These are phyloP conservation scores for Cryptoprocta ferox DNA, from an alignment of 2,797 vertebrate species.

Conservation along the genomic window DNA sequence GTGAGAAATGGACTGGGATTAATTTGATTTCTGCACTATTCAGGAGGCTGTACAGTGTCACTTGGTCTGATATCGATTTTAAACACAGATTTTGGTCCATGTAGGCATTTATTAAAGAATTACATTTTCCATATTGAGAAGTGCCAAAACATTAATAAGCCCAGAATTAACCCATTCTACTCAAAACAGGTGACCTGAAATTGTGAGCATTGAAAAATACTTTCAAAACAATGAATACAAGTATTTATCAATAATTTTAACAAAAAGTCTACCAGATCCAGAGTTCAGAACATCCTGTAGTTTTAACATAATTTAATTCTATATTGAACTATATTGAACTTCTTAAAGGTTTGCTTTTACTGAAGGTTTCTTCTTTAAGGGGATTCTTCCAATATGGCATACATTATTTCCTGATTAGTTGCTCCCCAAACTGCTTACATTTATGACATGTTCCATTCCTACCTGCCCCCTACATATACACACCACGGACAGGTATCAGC, in stretches of 20 bases:
- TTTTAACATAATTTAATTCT: slow-evolving; percentile 56
- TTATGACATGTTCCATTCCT: not conserved
- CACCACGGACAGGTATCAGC: not conserved
- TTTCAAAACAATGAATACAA: slow-evolving; percentile 23
- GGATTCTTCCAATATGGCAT: not conserved
- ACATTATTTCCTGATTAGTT: slow-evolving; percentile 31
- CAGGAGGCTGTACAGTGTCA: not conserved
- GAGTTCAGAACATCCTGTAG: not conserved
- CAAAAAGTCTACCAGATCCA: not conserved
- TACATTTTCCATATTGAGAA: slow-evolving; percentile 6
- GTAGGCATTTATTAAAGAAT: not conserved
- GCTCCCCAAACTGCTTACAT: not conserved
- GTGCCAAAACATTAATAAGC: not conserved
- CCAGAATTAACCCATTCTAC: not conserved
- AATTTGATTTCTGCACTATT: not conserved
- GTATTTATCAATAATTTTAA: slow-evolving; percentile 7
- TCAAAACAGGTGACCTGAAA: slow-evolving; percentile 28
- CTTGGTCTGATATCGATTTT: not conserved
- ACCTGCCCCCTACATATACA: not conserved
- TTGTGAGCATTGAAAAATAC: not conserved
- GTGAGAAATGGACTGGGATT: not conserved
- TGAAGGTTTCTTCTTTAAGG: not conserved
- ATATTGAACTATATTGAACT: not conserved
- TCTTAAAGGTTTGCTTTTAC: slow-evolving; percentile 37
- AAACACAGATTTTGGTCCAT: slow-evolving; percentile 31